Base-by-base conservation (phyloP, 1,140 invertebrate species). In the Aphelenchoides besseyi region DNA sequence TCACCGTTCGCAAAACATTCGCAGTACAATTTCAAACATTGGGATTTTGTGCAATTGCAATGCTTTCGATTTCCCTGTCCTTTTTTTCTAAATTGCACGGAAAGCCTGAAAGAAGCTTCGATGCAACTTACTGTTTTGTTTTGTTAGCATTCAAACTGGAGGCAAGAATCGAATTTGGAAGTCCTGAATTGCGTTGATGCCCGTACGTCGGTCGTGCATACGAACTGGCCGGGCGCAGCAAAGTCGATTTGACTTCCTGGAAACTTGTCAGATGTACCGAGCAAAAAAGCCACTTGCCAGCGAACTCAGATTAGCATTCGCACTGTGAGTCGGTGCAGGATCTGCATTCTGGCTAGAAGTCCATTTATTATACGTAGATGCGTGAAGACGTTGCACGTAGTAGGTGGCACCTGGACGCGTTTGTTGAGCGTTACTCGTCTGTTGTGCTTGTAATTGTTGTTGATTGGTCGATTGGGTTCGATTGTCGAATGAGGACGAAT, bases 1-100 rank as follows among this genome's bases (percentile, higher is more conserved):
- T 98, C 95, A 26, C 97, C 96, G 87, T 97, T 98, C 0, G 96
- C 95, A 88, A 99, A 99, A 86, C 97, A 99, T 85, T 99, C 96
- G 87, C 97, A 99, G 86, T 98, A 92, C 86, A 99, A 86, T 87
- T 99, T 98, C 30, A 99, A 88, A 85, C 96, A 99, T 86, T 97
- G 94, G 2, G 95, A 98, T 87, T 97, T 98, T 37, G 94, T 98
- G 87, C 96, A 99, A 85, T 98, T 99, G 85, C 96, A 99, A 9
- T 94, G 93, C 86, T 96, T 96, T 66, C 92, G 61, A 30, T 83
- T 79, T 3, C 80, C 73, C 23, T 72, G 37, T 8, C 37, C 28
- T 30, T 79, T 80, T 54, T 83, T 77, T 54, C 79, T 84, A n/a
- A 57, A 80, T 8, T 8, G 32, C 18, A 33, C 16, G 5, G 23